Evolutionary conservation across 2,888 invertebrate genomes (phyloP), one percentile per base, ranked within the genome.

Genomic region (Erebia palarica): DNA sequence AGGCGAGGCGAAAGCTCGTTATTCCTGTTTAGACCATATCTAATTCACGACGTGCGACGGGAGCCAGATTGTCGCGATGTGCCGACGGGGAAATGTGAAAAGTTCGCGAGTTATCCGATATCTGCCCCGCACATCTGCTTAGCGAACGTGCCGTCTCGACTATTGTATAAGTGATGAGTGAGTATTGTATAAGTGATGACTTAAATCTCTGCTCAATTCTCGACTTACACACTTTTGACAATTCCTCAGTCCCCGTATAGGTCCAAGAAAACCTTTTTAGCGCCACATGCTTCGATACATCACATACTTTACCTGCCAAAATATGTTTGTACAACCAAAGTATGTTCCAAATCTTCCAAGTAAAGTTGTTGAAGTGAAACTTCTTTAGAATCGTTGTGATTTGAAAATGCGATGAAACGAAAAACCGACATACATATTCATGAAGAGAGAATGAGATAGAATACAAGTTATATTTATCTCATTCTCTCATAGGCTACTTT

Each of bases 41-140:
- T 85, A 85, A 88, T 87, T 86, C 85, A 80, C 82, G 84, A 83
- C 83, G 83, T 81, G 84, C 82, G 85, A 86, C 85, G 68, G 64
- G 72, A 73, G 71, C 74, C 74, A 77, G 77, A 79, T 77, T 77
- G 76, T 72, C 74, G 75, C 75, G 73, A 73, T 75, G 73, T 76
- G 83, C 78, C 78, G 79, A 81, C 79, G 82, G 81, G 86, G 86
- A 90, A 91, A 91, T 91, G 90, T 86, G 90, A 90, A 91, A 92
- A 91, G 90, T 92, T 91, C 83, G 81, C 80, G 88, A 90, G 86
- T 90, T 89, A 80, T 79, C 80, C 86, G 87, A 86, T 88, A 89
- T 90, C 88, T 86, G 84, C 80, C 82, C 81, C 85, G 83, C 85
- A 84, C 91, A 90, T 91, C 87, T 90, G 90, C 84, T 83, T 85